Evolutionary conservation across 2,888 invertebrate species (phyloP), one percentile per base, ranked within the genome.

Genomic region (Zele albiditarsus): DNA sequence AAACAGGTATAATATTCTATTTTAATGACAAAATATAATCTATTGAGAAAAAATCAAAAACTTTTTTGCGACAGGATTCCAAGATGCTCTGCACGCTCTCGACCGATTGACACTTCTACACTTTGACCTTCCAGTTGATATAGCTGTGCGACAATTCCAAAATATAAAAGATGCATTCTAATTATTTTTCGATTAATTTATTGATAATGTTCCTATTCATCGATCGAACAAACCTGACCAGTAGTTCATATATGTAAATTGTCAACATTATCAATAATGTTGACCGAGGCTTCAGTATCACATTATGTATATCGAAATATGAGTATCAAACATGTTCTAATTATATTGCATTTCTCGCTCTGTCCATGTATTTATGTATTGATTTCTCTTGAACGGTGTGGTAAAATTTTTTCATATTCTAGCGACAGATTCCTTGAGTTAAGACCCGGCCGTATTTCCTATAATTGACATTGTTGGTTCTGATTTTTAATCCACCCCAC

Each of bases 121-220:
- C 87, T 99, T 98, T 90, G 95, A 97, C 87, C 91, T 99, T 85
- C 98, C 99, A 0, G 96, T 98, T 20, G 98, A 99, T 90, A 91
- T 99, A 84, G 99, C 99, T 57, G 94, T 99, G 58, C 94, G 97
- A 86, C 98, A 98, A 86, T 97, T 99, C 88, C 96, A 97, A 88
- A 98, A 98, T 91, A 98, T 99, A 89, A 98, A 96, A 91, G 98
- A 98, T 91, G 97, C 89, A 77, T 89, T 89, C 79, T 89, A 84
- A 88, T 82, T 38, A 38, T 70, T 42, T 4, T 14, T 23, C 8
- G 6, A 25, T 25, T 20, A 5, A 27, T 28, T 62, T n/a, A 27
- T n/a, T 20, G 23, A n/a, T 63, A 6, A 16, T 63, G n/a, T 16
- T 63, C 4, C n/a, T 63, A 33, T 63, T 63, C 38, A 63, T 63